Conservation (phyloP, 2,113 vertebrate genomes). For the Ciconia maguari region DNA sequence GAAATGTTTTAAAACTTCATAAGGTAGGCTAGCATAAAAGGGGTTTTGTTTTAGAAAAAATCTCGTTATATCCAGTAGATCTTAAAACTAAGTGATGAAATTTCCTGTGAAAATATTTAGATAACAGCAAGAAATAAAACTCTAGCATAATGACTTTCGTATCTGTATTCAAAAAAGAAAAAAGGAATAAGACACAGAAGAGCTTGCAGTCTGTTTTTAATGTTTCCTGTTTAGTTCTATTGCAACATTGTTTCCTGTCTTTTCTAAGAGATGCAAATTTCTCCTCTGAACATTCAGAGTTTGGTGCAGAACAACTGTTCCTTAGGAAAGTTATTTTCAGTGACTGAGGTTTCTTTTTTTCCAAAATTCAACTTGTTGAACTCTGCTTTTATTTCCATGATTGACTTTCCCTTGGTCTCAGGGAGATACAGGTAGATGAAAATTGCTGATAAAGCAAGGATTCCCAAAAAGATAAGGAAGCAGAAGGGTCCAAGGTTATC, state of each 20-base stretch:
- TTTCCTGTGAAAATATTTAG: background rate
- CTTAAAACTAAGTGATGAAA: background rate
- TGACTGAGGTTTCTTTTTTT: background rate
- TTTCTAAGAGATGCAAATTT: background rate
- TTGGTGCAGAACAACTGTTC: constrained; percentile 36
- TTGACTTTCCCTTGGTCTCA: constrained; percentile 78
- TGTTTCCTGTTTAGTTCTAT: background rate
- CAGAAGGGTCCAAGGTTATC: constrained; percentile 77
- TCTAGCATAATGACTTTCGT: background rate
- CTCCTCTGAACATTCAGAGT: background rate
- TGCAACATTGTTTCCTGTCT: background rate
- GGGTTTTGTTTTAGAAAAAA: background rate
- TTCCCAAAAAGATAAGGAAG: constrained; percentile 82
- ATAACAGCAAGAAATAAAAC: background rate
- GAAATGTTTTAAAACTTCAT: background rate
- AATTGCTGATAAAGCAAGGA: constrained; percentile 63
- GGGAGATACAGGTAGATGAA: constrained; percentile 78
- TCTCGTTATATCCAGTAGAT: background rate
- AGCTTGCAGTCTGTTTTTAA: constrained; percentile 1
- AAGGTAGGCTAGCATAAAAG: background rate
- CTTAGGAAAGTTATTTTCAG: constrained; percentile 26
- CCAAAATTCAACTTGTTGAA: constrained; percentile 81
- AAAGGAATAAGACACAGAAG: background rate
- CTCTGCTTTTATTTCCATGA: constrained; percentile 80
- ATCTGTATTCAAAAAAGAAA: background rate